Conservation (phyloP, 2,113 vertebrate species). For the Crotalus viridis region DNA sequence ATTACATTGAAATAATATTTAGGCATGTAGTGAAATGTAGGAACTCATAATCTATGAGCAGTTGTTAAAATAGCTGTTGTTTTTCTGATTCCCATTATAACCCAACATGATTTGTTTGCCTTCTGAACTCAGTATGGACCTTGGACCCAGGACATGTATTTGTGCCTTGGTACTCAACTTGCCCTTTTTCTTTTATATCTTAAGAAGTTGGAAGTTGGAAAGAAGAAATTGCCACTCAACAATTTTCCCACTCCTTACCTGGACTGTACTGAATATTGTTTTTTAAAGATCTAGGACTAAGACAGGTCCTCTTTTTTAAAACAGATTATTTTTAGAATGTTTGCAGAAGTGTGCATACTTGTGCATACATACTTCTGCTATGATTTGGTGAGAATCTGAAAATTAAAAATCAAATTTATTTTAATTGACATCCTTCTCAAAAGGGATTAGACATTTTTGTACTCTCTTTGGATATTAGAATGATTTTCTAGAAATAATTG, state of each 20-base stretch:
- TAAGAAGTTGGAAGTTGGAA: background rate
- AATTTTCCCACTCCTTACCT: background rate
- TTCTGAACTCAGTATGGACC: background rate
- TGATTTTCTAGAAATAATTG: background rate
- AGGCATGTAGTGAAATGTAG: background rate
- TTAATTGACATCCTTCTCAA: background rate
- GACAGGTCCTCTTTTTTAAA: background rate
- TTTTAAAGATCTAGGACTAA: background rate
- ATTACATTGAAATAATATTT: background rate
- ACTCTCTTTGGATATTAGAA: background rate
- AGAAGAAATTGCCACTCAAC: background rate
- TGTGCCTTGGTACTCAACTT: background rate
- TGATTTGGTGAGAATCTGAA: background rate
- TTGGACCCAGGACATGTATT: background rate
- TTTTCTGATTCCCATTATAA: background rate
- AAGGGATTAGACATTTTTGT: background rate
- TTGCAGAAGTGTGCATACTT: background rate
- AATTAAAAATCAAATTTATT: background rate
- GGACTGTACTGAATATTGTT: background rate
- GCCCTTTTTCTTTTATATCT: background rate
- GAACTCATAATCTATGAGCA: background rate
- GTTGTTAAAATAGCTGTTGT: background rate
- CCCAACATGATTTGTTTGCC: background rate
- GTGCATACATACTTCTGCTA: background rate
- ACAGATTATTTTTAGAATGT: background rate